phyloP scores from a whole-genome alignment of 2,888 invertebrate species.

The Frankliniella intonsa region DNA sequence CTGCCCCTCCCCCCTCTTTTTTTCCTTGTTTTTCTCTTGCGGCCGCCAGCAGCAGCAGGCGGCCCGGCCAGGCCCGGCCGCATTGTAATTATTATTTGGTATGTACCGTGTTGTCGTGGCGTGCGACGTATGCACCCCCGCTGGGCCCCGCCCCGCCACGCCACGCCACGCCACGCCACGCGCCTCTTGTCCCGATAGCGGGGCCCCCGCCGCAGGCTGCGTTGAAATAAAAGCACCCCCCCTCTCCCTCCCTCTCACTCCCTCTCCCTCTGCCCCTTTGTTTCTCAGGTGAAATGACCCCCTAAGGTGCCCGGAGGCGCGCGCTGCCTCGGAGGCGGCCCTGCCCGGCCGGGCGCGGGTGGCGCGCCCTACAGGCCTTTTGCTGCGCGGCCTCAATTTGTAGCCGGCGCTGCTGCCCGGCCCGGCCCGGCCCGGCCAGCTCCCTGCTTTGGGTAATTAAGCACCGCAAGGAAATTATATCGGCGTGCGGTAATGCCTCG shows the following conservation, averaged over 20 bases:
- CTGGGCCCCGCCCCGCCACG: not conserved
- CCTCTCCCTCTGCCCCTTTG: no score
- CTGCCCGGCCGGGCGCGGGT: not conserved
- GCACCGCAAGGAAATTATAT: constrained; percentile 20
- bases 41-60: not conserved
- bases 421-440: no score
- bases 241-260: no score
- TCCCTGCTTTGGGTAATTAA: constrained; percentile 8
- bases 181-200: no score
- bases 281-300: no score
- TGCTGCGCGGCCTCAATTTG: not conserved
- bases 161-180: not conserved
- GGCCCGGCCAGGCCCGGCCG: not conserved
- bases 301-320: no score
- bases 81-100: not conserved
- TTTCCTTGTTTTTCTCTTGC: not conserved
- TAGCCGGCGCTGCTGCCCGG: not conserved
- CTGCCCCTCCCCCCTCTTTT: not conserved
- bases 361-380: no score
- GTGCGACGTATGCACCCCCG: not conserved
- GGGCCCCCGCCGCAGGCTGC: no score
- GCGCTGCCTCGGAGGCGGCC: not conserved
- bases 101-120: not conserved
- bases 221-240: no score
- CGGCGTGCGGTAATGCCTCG: constrained; percentile 6